Evolutionary conservation across 2,797 vertebrate species (phyloP).

Genomic region (Hafferia zeledoni): DNA sequence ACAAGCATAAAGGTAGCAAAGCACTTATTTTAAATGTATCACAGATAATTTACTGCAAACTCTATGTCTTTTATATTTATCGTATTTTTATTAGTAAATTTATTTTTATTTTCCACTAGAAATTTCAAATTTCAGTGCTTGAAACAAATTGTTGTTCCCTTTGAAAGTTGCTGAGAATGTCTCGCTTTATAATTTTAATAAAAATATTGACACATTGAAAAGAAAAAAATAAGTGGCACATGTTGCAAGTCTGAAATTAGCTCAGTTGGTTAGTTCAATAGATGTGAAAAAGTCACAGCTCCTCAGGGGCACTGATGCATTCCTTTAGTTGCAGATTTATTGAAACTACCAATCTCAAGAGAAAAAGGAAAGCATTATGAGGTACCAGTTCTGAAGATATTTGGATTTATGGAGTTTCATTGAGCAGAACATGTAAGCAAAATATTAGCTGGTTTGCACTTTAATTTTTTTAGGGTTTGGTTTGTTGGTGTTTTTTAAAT

Average conservation of each 20-base stretch:
- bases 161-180: background rate
- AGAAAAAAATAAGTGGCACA: background rate
- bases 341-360: background rate
- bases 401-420: background rate
- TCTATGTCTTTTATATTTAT: background rate
- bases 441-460: background rate
- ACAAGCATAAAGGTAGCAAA: rapidly evolving
- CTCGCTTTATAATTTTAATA: background rate
- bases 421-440: background rate
- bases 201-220: background rate
- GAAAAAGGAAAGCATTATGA: background rate
- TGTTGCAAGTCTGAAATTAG: background rate
- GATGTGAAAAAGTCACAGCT: background rate
- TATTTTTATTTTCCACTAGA: background rate
- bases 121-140: background rate
- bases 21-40: background rate
- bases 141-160: background rate
- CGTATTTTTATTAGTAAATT: background rate
- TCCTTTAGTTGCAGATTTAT: background rate
- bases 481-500: background rate
- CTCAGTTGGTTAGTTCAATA: background rate
- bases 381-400: background rate
- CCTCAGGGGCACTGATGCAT: background rate
- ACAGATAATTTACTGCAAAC: background rate
- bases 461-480: background rate